A percentile compares a stretch with the other conserved stretches of the same genome.
These are phyloP conservation scores for Cyanoramphus novaezelandiae DNA, from an alignment of 2,113 vertebrate genomes.

Conservation along the genomic window DNA sequence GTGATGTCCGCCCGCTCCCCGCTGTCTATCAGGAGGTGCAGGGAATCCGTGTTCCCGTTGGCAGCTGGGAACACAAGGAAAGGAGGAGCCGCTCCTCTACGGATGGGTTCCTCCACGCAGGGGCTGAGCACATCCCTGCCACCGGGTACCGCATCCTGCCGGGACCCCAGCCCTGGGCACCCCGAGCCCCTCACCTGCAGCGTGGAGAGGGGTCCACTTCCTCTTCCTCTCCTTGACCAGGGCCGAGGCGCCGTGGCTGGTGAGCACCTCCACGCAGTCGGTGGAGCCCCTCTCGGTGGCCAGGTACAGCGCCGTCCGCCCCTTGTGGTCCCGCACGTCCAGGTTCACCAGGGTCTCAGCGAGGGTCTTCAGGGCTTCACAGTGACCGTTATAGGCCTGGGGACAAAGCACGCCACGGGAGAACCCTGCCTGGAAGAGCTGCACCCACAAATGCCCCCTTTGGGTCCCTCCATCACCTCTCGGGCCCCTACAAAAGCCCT, in stretches of 20 bases:
- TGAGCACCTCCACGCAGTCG: slow-evolving; percentile 89
- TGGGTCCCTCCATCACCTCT: background rate
- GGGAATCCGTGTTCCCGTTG: slow-evolving; percentile 89
- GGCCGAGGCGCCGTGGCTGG: slow-evolving; percentile 87
- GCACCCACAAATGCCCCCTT: background rate
- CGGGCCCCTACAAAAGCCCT: background rate
- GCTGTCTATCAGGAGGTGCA: slow-evolving; percentile 90
- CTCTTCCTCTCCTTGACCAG: slow-evolving; percentile 84
- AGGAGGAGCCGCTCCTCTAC: background rate
- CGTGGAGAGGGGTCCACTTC: slow-evolving; percentile 89
- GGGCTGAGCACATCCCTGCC: background rate
- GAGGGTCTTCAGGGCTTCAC: slow-evolving; percentile 90
- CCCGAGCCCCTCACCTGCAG: slow-evolving; percentile 79
- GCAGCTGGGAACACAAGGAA: slow-evolving; percentile 77
- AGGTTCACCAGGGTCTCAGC: slow-evolving; percentile 93
- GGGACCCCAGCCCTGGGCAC: no score
- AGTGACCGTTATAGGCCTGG: slow-evolving; percentile 94
- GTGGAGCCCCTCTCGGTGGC: slow-evolving; percentile 87
- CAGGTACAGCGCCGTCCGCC: slow-evolving; percentile 89
- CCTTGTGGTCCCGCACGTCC: slow-evolving; percentile 88
- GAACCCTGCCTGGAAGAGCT: background rate
- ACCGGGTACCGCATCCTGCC: background rate
- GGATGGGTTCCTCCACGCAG: background rate
- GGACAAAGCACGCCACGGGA: background rate
- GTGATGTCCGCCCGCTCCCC: slow-evolving; percentile 86